Evolutionary conservation across 1,140 invertebrate genomes (phyloP), one percentile per base, ranked within the genome.

Genomic region (Drosophila teissieri): DNA sequence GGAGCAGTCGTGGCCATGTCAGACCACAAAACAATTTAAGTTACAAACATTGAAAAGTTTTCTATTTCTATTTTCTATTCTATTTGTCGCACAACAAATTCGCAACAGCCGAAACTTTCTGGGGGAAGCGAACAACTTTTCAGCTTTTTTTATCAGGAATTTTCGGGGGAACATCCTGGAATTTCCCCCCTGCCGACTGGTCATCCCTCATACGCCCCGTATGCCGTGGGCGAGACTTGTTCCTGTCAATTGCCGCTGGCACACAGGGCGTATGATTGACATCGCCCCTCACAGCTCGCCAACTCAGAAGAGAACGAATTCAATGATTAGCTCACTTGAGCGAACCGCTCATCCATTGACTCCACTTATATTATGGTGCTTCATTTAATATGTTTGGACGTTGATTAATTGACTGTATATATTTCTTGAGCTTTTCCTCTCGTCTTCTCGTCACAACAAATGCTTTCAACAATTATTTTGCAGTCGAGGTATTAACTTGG

Each of bases 1-100:
- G 48, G 42, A 42, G 36, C 51, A 56, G 63, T 76, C 73, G 42
- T 58, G 69, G 70, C 69, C 70, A 80, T 80, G 80, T 84, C 82
- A 80, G 73, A 73, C 80, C 80, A 80, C 80, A 85, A 84, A 84
- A 84, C 80, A 84, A 84, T 84, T 84, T 85, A 85, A 84, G 80
- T 84, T 84, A 57, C 65, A 73, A 80, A 85, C 81, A 85, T 65
- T 85, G 67, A 49, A 72, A 84, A 85, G 65, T 83, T 83, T 83
- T 76, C 80, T 80, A 31, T 3, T 31, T 31, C 31, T 31, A 8
- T 31, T 31, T 8, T 8, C 8, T 31, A 31, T 31, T 31, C 31
- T 31, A 84, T 84, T 83, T 84, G 80, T 72, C 49, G 45, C 54
- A 58, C 54, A 44, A 60, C 62, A 76, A 76, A 80, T 73, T 68